These are phyloP conservation scores for Gila orcuttii DNA, from an alignment of 2,113 vertebrate genomes.

Conservation along the genomic window DNA sequence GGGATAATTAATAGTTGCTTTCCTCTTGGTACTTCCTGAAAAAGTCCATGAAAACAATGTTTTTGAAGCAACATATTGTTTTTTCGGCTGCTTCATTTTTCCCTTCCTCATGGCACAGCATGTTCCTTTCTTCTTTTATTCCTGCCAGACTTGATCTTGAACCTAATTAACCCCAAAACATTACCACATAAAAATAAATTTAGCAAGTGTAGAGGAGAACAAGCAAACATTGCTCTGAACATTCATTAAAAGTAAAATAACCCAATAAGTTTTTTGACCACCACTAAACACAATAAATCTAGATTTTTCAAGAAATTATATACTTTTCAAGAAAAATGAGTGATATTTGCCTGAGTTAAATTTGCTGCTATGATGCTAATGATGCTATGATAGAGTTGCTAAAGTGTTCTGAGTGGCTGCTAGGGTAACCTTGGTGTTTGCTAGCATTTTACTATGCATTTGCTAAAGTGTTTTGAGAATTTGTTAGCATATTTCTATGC, in stretches of 20 bases:
- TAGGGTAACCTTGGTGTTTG: neutral
- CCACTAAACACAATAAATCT: neutral
- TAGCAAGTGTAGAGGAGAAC: neutral
- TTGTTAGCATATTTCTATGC: neutral
- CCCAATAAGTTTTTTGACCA: neutral
- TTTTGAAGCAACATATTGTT: neutral
- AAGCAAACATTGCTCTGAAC: neutral
- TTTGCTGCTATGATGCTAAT: neutral
- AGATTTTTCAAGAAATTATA: neutral
- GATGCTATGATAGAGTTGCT: neutral
- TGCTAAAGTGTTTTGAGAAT: neutral
- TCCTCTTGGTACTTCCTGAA: neutral
- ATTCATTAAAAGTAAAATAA: neutral
- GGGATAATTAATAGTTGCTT: constrained; percentile 17
- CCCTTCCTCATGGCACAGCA: neutral
- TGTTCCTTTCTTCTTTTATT: neutral
- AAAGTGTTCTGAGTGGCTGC: no score
- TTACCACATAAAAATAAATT: neutral
- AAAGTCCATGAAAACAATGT: neutral
- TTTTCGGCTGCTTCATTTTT: neutral
- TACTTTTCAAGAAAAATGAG: neutral
- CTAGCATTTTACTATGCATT: neutral
- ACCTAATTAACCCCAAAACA: neutral
- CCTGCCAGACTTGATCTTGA: neutral
- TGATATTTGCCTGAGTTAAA: neutral